These are phyloP conservation scores for Ophion ellenae DNA, from an alignment of 2,888 invertebrate species.

Conservation along the genomic window DNA sequence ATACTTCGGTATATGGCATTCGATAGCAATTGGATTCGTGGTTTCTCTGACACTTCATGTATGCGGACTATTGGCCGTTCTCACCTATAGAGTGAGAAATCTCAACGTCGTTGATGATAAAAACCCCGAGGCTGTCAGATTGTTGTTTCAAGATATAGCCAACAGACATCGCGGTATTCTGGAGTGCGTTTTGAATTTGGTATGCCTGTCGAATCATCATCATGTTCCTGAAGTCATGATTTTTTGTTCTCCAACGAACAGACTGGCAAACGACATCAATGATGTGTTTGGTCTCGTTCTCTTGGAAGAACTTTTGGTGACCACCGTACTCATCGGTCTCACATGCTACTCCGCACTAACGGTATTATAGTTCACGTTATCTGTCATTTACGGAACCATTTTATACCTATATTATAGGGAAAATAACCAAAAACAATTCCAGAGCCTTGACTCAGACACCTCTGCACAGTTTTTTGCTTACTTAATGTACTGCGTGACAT, in stretches of 20 bases:
- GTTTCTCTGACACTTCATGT: slow-evolving; percentile 48
- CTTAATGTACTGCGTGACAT: slow-evolving; percentile 37
- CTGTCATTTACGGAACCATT: not conserved
- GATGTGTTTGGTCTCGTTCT: slow-evolving; percentile 6
- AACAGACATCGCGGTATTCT: slow-evolving; percentile 37
- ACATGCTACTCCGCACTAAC: slow-evolving; percentile 49
- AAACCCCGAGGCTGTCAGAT: not conserved
- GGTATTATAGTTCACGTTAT: slow-evolving; percentile 26
- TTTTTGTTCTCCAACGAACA: slow-evolving; percentile 4
- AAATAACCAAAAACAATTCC: not conserved
- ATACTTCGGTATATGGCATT: slow-evolving; percentile 51
- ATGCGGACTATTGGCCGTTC: slow-evolving; percentile 48
- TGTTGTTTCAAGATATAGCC: slow-evolving; percentile 4
- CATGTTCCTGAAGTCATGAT: not conserved
- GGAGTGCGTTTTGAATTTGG: slow-evolving; percentile 8
- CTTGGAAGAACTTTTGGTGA: slow-evolving; percentile 36
- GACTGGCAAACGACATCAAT: slow-evolving; percentile 35
- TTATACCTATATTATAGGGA: not conserved
- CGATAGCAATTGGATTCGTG: slow-evolving; percentile 46
- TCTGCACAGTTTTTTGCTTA: slow-evolving; percentile 38
- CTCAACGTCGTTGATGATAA: not conserved
- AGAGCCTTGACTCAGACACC: slow-evolving; percentile 47
- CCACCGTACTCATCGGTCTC: slow-evolving; percentile 58
- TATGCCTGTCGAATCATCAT: not conserved
- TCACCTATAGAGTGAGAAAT: slow-evolving; percentile 52